phyloP scores from a whole-genome alignment of 37 sponge, comb jelly and placozoan species.

The Mnemiopsis leidyi region DNA sequence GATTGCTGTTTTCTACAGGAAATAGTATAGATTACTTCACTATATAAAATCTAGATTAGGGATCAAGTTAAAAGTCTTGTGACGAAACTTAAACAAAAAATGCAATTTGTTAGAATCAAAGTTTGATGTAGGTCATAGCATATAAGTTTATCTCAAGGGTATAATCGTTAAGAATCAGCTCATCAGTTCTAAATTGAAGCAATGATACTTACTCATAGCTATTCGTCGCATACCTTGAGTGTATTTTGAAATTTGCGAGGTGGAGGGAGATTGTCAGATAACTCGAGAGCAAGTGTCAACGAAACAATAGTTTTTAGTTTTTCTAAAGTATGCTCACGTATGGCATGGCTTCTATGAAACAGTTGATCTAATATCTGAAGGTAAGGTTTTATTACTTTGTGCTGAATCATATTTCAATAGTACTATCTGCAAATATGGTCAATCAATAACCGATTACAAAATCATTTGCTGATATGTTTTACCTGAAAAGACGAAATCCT shows the following conservation, averaged over 20 bases:
- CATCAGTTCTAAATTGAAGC: neutral
- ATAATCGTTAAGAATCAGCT: too few relatives aligned
- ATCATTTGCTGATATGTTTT: neutral
- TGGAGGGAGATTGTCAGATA: neutral
- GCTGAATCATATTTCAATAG: too few relatives aligned
- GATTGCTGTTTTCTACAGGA: neutral
- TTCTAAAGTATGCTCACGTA: neutral
- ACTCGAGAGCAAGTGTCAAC: constrained; percentile 19
- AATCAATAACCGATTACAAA: neutral
- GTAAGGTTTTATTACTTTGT: too few relatives aligned
- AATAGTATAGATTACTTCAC: too few relatives aligned
- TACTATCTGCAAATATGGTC: neutral
- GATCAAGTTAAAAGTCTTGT: too few relatives aligned
- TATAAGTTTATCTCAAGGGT: too few relatives aligned
- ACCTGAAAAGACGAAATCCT: constrained; percentile 42
- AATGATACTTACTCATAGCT: neutral
- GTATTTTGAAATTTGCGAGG: neutral
- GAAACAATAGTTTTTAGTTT: constrained; percentile 18
- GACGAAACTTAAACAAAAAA: too few relatives aligned
- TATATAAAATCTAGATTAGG: too few relatives aligned
- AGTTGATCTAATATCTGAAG: constrained; percentile 25
- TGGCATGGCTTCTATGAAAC: neutral
- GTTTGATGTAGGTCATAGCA: too few relatives aligned
- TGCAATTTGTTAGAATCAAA: too few relatives aligned
- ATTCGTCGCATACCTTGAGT: neutral